Evolutionary conservation across 2,797 vertebrate species (phyloP).

Genomic region (Denticeps clupeoides): DNA sequence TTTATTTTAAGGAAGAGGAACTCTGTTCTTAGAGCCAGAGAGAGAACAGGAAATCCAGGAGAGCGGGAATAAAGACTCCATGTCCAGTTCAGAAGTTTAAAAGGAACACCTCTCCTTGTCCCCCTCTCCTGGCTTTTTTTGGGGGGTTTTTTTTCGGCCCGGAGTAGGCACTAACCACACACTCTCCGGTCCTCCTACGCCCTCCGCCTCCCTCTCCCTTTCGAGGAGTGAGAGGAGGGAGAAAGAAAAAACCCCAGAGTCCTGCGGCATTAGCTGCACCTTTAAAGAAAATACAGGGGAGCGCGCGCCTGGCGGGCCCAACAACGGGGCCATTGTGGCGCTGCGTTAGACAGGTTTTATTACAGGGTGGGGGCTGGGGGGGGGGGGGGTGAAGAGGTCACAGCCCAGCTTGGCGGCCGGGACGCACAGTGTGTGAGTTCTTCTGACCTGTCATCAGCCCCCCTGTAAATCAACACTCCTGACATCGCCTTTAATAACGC

Average conservation of each 20-base stretch:
- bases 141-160: no score
- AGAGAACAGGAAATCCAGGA: no score
- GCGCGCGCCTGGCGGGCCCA: conserved; percentile 42
- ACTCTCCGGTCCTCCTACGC: background rate
- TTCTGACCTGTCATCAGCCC: conserved; percentile 65
- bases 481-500: conserved; percentile 2
- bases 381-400: conserved; percentile 66
- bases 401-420: conserved; percentile 61
- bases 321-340: conserved; percentile 71
- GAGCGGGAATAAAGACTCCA: no score
- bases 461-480: no score
- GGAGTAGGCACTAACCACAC: no score
- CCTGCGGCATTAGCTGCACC: conserved; percentile 58
- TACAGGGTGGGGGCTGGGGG: conserved; percentile 38
- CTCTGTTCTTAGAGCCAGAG: no score
- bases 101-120: no score
- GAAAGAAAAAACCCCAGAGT: no score
- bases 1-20: no score
- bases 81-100: no score
- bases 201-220: conserved; percentile 22
- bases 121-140: no score
- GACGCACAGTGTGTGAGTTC: conserved; percentile 60
- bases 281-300: conserved; percentile 72
- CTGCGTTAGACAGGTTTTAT: conserved; percentile 68
- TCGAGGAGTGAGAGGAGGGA: no score